Conservation (phyloP, 2,888 invertebrate genomes). For the Chironomus riparius region DNA sequence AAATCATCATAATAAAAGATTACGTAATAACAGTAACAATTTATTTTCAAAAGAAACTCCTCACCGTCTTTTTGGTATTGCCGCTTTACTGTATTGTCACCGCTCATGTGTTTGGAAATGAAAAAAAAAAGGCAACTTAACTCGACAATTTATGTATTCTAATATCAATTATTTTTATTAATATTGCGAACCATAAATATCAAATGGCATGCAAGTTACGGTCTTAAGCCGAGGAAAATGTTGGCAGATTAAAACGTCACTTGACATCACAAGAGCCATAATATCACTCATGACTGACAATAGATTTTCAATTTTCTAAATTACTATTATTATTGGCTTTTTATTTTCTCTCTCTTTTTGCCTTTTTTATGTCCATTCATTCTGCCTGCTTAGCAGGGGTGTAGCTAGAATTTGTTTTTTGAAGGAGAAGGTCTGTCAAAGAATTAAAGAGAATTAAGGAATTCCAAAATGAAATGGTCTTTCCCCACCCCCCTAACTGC, state of each 20-base stretch:
- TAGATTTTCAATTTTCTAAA: constrained; percentile 23
- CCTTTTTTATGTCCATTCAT: too few species aligned
- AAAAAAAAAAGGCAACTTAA: not conserved
- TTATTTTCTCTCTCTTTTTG: not conserved
- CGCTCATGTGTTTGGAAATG: too few species aligned
- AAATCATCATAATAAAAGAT: not conserved
- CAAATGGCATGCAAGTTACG: constrained; percentile 1
- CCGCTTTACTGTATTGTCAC: too few species aligned
- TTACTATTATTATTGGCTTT: not conserved
- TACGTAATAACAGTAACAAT: not conserved
- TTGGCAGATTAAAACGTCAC: constrained; percentile 15
- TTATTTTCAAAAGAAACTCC: not conserved
- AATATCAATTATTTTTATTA: constrained; percentile 21
- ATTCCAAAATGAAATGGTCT: too few species aligned
- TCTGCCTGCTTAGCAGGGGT: too few species aligned
- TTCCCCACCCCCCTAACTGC: too few species aligned
- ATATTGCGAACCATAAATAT: constrained; percentile 16
- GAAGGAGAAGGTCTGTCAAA: too few species aligned
- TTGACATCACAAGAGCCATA: not conserved
- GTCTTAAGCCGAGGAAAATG: not conserved
- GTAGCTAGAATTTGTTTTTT: too few species aligned
- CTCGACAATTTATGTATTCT: constrained; percentile 16
- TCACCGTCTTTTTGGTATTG: too few species aligned
- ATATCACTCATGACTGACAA: not conserved
- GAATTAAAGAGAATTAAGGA: too few species aligned